phyloP scores from a whole-genome alignment of 2,888 invertebrate species.

The Yponomeuta sedellus region DNA sequence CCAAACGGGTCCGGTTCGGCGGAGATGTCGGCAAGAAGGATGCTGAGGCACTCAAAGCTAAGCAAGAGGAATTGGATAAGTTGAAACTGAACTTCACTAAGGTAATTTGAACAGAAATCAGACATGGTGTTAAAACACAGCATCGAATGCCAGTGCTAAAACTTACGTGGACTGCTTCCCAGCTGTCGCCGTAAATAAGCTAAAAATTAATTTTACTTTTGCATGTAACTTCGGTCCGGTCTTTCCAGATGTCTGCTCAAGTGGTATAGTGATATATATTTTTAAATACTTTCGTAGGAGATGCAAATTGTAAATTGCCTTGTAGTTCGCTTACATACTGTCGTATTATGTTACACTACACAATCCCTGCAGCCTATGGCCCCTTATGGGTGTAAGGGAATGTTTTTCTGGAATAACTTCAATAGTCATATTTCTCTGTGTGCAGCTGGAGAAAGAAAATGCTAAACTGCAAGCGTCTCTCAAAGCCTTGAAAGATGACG shows the following conservation, averaged over 20 bases:
- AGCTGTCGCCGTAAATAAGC: neutral
- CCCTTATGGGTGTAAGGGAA: no score
- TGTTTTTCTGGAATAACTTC: neutral
- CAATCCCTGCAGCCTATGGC: neutral
- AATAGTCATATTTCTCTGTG: neutral
- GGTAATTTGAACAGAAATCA: slow-evolving; percentile 33
- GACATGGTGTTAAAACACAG: no score
- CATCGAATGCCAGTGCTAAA: no score
- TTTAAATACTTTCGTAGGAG: neutral
- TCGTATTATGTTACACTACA: neutral
- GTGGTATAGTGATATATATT: neutral
- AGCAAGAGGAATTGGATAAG: slow-evolving; percentile 73
- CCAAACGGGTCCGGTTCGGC: slow-evolving; percentile 66
- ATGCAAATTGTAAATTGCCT: no score
- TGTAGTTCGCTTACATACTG: no score
- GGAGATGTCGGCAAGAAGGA: slow-evolving; percentile 60
- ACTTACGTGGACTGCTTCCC: neutral
- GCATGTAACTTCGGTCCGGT: neutral
- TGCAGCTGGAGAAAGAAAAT: slow-evolving; percentile 79
- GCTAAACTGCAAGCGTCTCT: slow-evolving; percentile 79
- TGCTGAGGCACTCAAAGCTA: slow-evolving; percentile 54
- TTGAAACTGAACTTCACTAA: slow-evolving; percentile 70
- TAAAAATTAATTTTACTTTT: neutral
- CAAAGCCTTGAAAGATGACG: slow-evolving; percentile 80
- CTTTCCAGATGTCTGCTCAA: neutral